Percentiles rank a stretch among this genome's conserved stretches.
These are phyloP conservation scores for Platycheirus rosarum DNA, from an alignment of 2,888 invertebrate species.

Conservation along the genomic window DNA sequence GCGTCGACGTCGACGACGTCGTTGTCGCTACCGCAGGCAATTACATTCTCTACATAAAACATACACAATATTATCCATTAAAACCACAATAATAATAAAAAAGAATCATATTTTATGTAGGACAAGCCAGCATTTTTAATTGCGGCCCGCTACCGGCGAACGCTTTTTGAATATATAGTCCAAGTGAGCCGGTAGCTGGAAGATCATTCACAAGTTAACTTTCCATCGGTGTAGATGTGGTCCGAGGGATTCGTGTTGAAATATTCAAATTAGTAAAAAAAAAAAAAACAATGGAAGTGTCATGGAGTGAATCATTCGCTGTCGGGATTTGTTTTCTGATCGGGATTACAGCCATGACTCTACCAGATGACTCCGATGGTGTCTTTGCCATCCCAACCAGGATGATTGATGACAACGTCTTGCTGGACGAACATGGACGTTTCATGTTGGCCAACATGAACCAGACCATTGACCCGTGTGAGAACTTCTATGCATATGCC, in stretches of 20 bases:
- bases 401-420: constrained; percentile 77
- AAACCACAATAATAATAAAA: constrained; percentile 25
- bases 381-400: constrained; percentile 75
- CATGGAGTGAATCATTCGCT: constrained; percentile 22
- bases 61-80: constrained; percentile 4
- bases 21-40: constrained; percentile 33
- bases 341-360: constrained; percentile 14
- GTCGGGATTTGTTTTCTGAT: constrained; percentile 14
- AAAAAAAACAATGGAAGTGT: constrained; percentile 24
- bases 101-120: constrained; percentile 13
- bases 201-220: constrained; percentile 66
- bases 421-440: constrained; percentile 77
- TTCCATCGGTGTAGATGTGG: constrained; percentile 49
- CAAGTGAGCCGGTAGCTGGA: constrained; percentile 40
- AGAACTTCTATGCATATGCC: constrained; percentile 80
- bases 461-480: constrained; percentile 78
- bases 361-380: constrained; percentile 25
- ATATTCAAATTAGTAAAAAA: constrained; percentile 7
- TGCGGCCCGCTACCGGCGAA: constrained; percentile 41
- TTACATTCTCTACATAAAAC: constrained; percentile 23
- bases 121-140: constrained; percentile 41
- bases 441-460: constrained; percentile 79
- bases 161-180: constrained; percentile 57
- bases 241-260: background rate
- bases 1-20: constrained; percentile 29